phyloP scores from a whole-genome alignment of 2,888 invertebrate genomes.

The Dryocosmus kuriphilus region DNA sequence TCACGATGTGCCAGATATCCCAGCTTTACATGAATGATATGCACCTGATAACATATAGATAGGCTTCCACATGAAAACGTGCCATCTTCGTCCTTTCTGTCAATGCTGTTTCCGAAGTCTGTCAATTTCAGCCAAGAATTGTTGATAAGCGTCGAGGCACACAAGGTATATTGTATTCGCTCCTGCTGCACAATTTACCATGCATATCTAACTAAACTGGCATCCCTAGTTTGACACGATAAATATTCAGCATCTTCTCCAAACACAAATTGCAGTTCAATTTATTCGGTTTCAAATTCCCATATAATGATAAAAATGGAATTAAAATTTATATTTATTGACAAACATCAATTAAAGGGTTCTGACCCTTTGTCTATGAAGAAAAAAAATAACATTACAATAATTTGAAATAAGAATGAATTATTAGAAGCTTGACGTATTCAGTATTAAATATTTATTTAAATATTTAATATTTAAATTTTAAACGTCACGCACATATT shows the following conservation, averaged over 20 bases:
- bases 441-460: no score
- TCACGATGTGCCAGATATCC: slow-evolving; percentile 37
- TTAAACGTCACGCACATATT: no score
- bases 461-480: no score
- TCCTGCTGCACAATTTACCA: background rate
- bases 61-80: slow-evolving; percentile 8
- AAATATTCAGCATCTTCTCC: slow-evolving; percentile 3
- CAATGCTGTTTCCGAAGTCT: slow-evolving; percentile 30
- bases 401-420: no score
- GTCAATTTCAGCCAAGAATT: slow-evolving; percentile 23
- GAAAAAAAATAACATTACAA: no score
- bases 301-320: background rate
- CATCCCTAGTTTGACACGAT: background rate
- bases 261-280: background rate
- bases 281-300: background rate
- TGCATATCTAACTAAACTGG: background rate
- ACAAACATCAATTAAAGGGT: no score
- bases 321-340: background rate
- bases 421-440: no score
- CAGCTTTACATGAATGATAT: slow-evolving; percentile 23
- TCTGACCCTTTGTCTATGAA: no score
- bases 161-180: background rate
- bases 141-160: slow-evolving; percentile 16
- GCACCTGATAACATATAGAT: slow-evolving; percentile 27
- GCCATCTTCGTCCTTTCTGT: slow-evolving; percentile 21